Conservation (phyloP, 2,113 vertebrate species). For the Vicugna pacos region DNA sequence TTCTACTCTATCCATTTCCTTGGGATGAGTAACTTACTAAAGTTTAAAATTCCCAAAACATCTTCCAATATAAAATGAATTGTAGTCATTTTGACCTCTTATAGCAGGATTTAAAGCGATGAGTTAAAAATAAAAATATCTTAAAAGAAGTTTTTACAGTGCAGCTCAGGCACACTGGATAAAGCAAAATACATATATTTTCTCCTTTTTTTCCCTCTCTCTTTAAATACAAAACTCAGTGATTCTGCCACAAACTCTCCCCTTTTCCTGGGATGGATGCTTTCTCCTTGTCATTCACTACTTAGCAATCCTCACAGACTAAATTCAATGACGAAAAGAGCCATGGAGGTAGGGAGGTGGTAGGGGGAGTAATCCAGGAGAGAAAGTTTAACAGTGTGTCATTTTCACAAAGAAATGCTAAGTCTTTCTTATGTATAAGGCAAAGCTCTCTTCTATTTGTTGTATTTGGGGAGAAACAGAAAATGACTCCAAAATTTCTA, state of each 20-base stretch:
- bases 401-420: slow-evolving; percentile 11
- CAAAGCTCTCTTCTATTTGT: background rate
- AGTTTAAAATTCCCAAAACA: background rate
- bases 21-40: background rate
- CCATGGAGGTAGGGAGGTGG: background rate
- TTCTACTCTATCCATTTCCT: background rate
- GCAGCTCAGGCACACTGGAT: background rate
- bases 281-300: background rate
- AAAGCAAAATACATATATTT: background rate
- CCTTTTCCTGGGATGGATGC: background rate
- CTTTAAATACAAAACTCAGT: slow-evolving; percentile 36
- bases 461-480: background rate
- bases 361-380: background rate
- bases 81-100: background rate
- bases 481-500: background rate
- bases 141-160: background rate
- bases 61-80: background rate
- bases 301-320: background rate
- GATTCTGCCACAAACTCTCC: background rate
- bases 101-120: background rate
- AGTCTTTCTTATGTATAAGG: background rate
- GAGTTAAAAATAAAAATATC: slow-evolving; percentile 1
- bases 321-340: slow-evolving; percentile 22
- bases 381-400: background rate
- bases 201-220: background rate